Conservation (phyloP, 2,797 vertebrate species). For the Lagorchestes hirsutus region DNA sequence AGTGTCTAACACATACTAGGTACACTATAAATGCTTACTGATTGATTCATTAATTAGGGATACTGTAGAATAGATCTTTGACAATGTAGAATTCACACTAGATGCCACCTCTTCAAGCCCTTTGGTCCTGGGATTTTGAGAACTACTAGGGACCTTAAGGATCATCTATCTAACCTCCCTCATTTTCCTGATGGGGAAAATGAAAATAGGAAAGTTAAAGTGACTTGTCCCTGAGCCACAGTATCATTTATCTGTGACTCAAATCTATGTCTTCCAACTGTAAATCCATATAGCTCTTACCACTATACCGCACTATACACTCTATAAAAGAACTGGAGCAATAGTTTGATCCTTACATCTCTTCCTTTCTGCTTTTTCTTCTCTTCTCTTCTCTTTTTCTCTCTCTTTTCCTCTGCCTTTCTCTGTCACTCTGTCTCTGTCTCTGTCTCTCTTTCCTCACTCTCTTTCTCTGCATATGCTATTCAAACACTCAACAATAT, state of each 20-base stretch:
- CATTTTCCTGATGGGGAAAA: neutral
- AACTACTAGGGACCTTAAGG: neutral
- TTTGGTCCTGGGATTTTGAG: too few relatives aligned
- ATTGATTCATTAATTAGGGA: too few relatives aligned
- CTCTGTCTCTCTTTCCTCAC: neutral
- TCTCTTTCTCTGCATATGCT: neutral
- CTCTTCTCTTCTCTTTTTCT: neutral
- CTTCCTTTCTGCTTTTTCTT: neutral
- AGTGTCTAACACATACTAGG: too few relatives aligned
- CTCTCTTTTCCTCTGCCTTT: neutral
- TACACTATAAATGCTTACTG: too few relatives aligned
- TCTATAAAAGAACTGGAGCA: neutral
- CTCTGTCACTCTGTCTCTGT: too few relatives aligned
- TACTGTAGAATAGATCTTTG: too few relatives aligned
- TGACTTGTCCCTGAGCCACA: neutral
- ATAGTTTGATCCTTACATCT: neutral
- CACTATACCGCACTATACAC: neutral
- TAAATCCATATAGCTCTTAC: neutral
- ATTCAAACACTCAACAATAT: neutral
- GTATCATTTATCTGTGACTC: neutral
- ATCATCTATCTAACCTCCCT: neutral
- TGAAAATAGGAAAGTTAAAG: neutral
- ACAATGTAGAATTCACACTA: too few relatives aligned
- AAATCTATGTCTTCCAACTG: neutral
- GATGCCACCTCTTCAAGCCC: too few relatives aligned